phyloP scores from a whole-genome alignment of 2,113 vertebrate genomes.

The Mormyrus iriodes region DNA sequence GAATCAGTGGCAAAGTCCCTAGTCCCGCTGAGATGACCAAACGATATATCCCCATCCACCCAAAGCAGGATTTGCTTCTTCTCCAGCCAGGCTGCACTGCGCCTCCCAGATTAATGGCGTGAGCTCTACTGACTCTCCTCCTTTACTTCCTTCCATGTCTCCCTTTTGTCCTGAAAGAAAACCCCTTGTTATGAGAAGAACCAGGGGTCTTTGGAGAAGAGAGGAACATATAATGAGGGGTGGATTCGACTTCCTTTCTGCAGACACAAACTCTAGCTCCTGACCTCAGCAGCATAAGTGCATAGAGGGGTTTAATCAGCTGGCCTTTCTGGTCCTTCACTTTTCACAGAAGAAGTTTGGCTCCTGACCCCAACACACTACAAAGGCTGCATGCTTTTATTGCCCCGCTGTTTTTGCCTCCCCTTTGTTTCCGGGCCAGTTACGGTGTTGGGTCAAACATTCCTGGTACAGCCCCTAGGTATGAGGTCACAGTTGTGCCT shows the following conservation, averaged over 20 bases:
- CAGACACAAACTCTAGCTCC: constrained; percentile 28
- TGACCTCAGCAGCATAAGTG: constrained; percentile 33
- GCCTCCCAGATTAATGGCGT: constrained; percentile 59
- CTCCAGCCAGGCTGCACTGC: constrained; percentile 53
- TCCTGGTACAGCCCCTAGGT: neutral
- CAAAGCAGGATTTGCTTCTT: constrained; percentile 57
- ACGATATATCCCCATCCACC: constrained; percentile 42
- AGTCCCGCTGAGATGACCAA: constrained; percentile 42
- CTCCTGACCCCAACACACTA: neutral
- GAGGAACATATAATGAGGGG: neutral
- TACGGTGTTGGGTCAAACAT: neutral
- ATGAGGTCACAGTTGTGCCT: neutral
- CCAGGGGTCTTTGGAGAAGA: neutral
- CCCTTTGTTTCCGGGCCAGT: neutral
- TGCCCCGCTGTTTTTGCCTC: neutral
- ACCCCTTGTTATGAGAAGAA: constrained; percentile 10
- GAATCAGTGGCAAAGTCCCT: constrained; percentile 27
- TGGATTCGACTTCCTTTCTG: neutral
- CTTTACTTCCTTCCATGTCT: neutral
- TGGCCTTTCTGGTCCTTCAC: neutral
- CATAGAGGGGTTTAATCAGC: constrained; percentile 4
- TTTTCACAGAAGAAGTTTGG: neutral
- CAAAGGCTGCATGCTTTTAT: constrained; percentile 8
- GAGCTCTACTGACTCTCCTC: constrained; percentile 51
- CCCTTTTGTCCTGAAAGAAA: neutral